A percentile compares a stretch with the other conserved stretches of the same genome.
Conservation (phyloP, 1,140 invertebrate species). For the Melanaphis sacchari region DNA sequence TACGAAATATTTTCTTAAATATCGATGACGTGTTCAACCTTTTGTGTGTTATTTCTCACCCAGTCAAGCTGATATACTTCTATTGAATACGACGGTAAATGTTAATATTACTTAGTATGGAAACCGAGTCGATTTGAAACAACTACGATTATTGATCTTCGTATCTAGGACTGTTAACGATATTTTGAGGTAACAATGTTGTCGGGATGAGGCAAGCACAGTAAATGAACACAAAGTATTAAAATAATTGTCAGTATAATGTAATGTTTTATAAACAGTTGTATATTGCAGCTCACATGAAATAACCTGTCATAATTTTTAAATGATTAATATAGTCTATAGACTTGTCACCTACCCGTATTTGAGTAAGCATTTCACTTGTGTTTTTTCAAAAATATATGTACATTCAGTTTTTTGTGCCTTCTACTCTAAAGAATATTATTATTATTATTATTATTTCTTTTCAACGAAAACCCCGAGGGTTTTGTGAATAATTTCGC, state of each 20-base stretch:
- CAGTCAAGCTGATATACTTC: background rate
- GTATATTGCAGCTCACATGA: background rate
- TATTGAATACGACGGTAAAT: background rate
- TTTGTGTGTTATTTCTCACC: background rate
- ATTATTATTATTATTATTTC: constrained; percentile 5
- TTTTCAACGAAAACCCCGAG: constrained; percentile 14
- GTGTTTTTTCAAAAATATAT: background rate
- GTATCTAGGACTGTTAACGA: background rate
- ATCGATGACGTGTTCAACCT: background rate
- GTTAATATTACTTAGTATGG: background rate
- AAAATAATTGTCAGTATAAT: background rate
- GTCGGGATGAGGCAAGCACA: background rate
- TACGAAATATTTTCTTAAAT: background rate
- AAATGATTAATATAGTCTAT: background rate
- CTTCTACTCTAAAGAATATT: background rate
- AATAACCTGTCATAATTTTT: background rate
- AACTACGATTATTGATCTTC: background rate
- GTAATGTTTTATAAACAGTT: background rate
- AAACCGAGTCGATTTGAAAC: background rate
- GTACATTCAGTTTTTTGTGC: background rate
- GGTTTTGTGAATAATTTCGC: constrained; percentile 30
- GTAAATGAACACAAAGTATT: background rate
- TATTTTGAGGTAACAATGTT: background rate
- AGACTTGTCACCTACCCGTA: background rate
- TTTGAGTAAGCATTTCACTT: background rate